phyloP scores from a whole-genome alignment of 2,113 vertebrate species.

The Regulus satrapa region DNA sequence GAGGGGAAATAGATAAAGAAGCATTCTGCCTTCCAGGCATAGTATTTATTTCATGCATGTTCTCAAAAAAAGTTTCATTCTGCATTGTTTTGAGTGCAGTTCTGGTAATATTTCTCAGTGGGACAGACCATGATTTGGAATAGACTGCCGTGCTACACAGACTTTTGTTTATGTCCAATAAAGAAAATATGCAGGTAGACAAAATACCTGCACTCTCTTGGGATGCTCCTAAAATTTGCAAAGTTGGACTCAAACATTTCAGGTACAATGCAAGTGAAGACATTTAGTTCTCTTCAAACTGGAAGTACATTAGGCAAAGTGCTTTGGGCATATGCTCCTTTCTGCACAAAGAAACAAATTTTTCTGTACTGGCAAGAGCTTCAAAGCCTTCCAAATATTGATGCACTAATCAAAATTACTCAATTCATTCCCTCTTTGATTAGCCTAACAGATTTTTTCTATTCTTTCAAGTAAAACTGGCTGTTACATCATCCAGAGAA shows the following conservation, averaged over 20 bases:
- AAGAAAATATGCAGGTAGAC: not conserved
- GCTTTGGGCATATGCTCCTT: not conserved
- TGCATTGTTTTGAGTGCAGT: not conserved
- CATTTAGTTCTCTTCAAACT: not conserved
- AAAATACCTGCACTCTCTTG: not conserved
- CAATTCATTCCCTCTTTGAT: not conserved
- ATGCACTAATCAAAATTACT: not conserved
- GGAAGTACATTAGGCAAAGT: not conserved
- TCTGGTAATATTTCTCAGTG: not conserved
- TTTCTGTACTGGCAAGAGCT: not conserved
- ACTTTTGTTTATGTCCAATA: not conserved
- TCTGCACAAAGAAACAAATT: not conserved
- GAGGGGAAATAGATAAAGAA: not conserved
- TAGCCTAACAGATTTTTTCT: not conserved
- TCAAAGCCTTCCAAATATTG: not conserved
- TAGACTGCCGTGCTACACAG: not conserved
- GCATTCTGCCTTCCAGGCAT: not conserved
- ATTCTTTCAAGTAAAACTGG: not conserved
- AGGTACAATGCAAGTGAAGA: not conserved
- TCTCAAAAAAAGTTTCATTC: not conserved
- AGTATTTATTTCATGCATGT: not conserved
- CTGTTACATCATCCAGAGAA: not conserved
- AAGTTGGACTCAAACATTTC: not conserved
- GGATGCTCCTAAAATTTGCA: not conserved
- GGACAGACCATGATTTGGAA: not conserved